A percentile compares a stretch with the other conserved stretches of the same genome.
Evolutionary conservation across 2,797 vertebrate genomes (phyloP).

Genomic region (Rhynchotus rufescens): DNA sequence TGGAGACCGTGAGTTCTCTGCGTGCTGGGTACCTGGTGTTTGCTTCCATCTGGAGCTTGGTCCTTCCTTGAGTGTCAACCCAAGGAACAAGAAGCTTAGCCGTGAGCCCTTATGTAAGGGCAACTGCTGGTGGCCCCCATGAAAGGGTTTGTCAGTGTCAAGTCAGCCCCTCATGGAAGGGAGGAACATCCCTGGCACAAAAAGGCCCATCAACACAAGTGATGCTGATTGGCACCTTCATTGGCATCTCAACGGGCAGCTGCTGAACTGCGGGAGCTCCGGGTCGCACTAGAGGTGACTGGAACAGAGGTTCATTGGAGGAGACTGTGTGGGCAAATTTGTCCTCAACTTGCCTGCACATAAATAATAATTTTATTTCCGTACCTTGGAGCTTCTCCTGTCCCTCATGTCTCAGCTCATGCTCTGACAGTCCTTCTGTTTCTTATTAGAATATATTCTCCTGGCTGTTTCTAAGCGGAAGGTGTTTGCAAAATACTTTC

Average conservation of each 20-base stretch:
- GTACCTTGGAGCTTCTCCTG: constrained; percentile 15
- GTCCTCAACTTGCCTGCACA: not conserved
- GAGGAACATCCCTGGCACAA: constrained; percentile 8
- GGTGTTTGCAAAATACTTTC: not conserved
- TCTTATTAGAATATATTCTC: not conserved
- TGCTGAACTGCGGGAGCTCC: not conserved
- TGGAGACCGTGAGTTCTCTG: not conserved
- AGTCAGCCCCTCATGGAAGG: constrained; percentile 13
- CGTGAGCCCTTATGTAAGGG: not conserved
- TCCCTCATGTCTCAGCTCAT: not conserved
- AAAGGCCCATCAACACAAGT: not conserved
- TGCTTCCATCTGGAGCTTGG: not conserved
- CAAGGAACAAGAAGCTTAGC: not conserved
- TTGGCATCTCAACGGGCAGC: constrained; percentile 29
- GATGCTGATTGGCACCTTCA: constrained; percentile 58
- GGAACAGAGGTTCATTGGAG: constrained; percentile 26
- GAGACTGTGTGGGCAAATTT: not conserved
- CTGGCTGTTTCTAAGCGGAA: not conserved
- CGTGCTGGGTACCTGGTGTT: not conserved
- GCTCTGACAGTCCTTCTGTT: not conserved
- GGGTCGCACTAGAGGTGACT: constrained; percentile 52
- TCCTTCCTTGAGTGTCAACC: not conserved
- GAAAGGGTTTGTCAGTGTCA: not conserved
- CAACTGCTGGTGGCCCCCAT: not conserved
- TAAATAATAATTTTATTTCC: constrained; percentile 15